Evolutionary conservation across 2,113 vertebrate species (phyloP).

Genomic region (Oreochromis spilurus): DNA sequence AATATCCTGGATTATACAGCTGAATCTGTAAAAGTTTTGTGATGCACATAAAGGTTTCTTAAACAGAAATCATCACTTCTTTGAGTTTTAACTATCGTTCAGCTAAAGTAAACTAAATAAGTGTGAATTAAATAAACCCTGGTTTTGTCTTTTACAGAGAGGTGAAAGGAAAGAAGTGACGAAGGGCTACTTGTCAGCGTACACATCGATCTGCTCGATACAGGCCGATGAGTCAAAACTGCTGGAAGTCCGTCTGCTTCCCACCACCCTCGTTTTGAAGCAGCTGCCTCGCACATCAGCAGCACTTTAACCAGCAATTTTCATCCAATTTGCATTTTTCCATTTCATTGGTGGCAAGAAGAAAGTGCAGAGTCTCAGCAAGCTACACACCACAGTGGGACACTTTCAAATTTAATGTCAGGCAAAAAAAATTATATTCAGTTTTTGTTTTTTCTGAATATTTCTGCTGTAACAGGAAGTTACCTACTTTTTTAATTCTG

Average conservation of each 20-base stretch:
- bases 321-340: not conserved
- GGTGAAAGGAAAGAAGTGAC: not conserved
- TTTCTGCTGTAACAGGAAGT: not conserved
- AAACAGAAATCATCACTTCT: not conserved
- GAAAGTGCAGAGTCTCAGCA: not conserved
- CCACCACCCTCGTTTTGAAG: not conserved
- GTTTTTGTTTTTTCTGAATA: not conserved
- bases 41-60: not conserved
- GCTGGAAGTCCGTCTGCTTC: not conserved
- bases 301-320: not conserved
- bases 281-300: not conserved
- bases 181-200: not conserved
- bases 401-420: not conserved
- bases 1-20: not conserved
- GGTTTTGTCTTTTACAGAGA: fast-evolving
- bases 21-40: not conserved
- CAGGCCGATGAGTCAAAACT: not conserved
- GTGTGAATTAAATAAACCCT: fast-evolving
- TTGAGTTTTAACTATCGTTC: not conserved
- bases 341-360: not conserved
- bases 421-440: not conserved
- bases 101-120: not conserved
- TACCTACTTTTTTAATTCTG: not conserved
- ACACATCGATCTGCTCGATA: fast-evolving
- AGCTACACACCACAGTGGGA: not conserved